Evolutionary conservation across 2,888 invertebrate species (phyloP), one percentile per base, ranked within the genome.

Genomic region (Amphimallon solstitiale): DNA sequence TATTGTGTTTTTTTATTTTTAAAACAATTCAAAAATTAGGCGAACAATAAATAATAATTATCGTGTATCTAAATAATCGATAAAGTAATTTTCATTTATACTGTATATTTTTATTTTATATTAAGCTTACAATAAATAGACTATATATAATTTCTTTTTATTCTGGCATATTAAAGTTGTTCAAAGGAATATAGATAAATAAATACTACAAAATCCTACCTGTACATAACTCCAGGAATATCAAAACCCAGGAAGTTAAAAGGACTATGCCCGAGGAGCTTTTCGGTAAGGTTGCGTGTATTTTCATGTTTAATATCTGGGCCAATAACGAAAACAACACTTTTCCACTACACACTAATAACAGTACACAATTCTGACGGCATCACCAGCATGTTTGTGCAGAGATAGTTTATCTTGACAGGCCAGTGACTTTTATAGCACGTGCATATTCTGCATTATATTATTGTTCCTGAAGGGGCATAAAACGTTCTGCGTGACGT

Each of bases 151-250:
- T n/a, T n/a, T n/a, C n/a, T n/a, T n/a, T n/a, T n/a, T n/a, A n/a
- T n/a, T n/a, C n/a, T n/a, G n/a, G n/a, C n/a, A n/a, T n/a, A n/a
- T n/a, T n/a, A n/a, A n/a, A n/a, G n/a, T n/a, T n/a, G n/a, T n/a
- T n/a, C n/a, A n/a, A n/a, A n/a, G n/a, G n/a, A 29, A 29, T 29
- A 29, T 29, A 5, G 9, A 29, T 9, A 29, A 5, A 29, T 29
- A 29, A 29, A 29, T 29, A 3, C 6, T 9, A 29, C 9, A 2
- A 29, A 29, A 45, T 65, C 73, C 68, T 68, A 79, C 79, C 79
- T 77, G 78, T 76, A 72, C 77, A 78, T 69, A 78, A 74, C 67
- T 79, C 77, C 72, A 79, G 71, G 63, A 78, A 71, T 70, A 78
- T 74, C 67, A 78, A 71, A 65, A 78, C 73, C 78, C 78, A 79